These are phyloP conservation scores for Oryctes rhinoceros DNA, from an alignment of 1,140 invertebrate species.

Conservation along the genomic window DNA sequence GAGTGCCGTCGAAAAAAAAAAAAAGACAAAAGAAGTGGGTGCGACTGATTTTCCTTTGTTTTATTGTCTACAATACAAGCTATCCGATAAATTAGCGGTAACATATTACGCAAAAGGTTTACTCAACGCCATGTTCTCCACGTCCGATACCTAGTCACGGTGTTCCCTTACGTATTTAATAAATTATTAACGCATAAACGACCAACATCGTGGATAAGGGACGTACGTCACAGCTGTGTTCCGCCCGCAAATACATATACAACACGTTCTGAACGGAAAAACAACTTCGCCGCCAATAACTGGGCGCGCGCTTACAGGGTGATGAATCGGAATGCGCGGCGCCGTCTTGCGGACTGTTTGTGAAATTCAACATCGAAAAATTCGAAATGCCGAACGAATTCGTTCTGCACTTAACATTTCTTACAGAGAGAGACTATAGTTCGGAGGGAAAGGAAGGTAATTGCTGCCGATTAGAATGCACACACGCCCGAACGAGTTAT, in stretches of 20 bases:
- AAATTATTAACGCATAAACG: conserved; percentile 31
- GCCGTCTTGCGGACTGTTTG: conserved; percentile 7
- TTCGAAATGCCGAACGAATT: not conserved
- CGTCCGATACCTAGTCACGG: not conserved
- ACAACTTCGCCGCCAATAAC: not conserved
- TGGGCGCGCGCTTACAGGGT: conserved; percentile 11
- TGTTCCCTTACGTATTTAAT: conserved; percentile 22
- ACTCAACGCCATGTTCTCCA: conserved; percentile 6
- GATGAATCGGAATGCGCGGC: not conserved
- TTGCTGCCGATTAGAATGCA: conserved; percentile 27
- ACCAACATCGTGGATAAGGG: not conserved
- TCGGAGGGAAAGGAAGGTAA: conserved; percentile 12
- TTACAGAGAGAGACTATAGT: not conserved
- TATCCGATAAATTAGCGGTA: conserved; percentile 23
- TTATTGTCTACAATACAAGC: conserved; percentile 13
- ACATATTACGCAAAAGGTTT: conserved; percentile 28
- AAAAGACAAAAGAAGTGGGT: conserved; percentile 33
- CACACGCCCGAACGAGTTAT: conserved; percentile 24
- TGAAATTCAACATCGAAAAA: not conserved
- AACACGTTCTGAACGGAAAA: conserved; percentile 3
- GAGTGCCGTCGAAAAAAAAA: conserved; percentile 12
- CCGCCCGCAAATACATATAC: conserved; percentile 23
- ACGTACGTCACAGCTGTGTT: not conserved
- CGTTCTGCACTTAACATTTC: not conserved
- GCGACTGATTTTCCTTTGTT: conserved; percentile 35